Percentiles rank a stretch among this genome's conserved stretches.
These are phyloP conservation scores for Aethes cnicana DNA, from an alignment of 2,888 invertebrate genomes.

Conservation along the genomic window DNA sequence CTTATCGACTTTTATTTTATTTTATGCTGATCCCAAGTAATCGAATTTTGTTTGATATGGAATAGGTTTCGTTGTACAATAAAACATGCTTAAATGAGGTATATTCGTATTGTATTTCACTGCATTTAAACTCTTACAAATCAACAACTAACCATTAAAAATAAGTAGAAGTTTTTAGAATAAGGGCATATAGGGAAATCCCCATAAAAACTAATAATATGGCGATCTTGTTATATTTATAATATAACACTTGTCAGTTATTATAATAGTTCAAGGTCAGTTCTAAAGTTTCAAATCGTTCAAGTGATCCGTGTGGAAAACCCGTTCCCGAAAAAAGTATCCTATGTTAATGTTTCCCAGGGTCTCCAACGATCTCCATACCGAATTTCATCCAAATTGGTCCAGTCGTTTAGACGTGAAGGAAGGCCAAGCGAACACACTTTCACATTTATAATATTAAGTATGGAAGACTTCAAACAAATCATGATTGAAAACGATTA, in stretches of 20 bases:
- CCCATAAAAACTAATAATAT: constrained; percentile 14
- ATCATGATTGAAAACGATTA: too few species aligned
- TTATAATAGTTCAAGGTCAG: constrained; percentile 25
- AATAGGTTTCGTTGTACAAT: not conserved
- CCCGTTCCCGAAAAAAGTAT: too few species aligned
- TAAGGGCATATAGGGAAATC: not conserved
- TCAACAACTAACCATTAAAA: constrained; percentile 42
- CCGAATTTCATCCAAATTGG: too few species aligned
- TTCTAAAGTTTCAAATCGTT: not conserved
- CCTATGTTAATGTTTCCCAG: too few species aligned
- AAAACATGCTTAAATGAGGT: constrained; percentile 20
- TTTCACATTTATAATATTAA: too few species aligned
- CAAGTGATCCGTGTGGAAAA: too few species aligned
- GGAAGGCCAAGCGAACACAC: too few species aligned
- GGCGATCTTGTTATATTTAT: constrained; percentile 16
- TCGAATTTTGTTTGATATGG: not conserved
- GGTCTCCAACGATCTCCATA: too few species aligned
- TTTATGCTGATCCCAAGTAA: not conserved
- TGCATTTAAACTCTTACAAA: constrained; percentile 45
- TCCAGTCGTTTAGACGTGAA: too few species aligned
- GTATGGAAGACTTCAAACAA: too few species aligned
- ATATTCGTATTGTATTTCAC: constrained; percentile 41
- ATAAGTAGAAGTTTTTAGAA: constrained; percentile 24
- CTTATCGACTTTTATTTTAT: not conserved
- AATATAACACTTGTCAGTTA: constrained; percentile 23